These are phyloP conservation scores for Hippoglossus hippoglossus DNA, from an alignment of 2,797 vertebrate genomes.

Conservation along the genomic window DNA sequence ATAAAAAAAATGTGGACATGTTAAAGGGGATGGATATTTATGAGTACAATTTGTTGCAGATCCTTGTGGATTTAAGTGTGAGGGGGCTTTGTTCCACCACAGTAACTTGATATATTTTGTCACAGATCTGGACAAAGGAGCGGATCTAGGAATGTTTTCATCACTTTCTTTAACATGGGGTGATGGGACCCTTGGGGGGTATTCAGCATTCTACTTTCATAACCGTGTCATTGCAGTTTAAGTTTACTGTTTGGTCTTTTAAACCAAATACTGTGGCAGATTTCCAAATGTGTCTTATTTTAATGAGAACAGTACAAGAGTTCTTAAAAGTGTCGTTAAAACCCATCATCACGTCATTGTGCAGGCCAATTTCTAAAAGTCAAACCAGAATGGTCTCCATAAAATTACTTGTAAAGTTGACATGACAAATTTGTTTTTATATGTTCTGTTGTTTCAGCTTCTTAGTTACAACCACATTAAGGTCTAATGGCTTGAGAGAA, in stretches of 20 bases:
- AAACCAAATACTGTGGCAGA: neutral
- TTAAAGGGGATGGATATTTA: no score
- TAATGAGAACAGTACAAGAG: neutral
- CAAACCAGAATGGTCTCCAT: neutral
- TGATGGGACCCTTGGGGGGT: no score
- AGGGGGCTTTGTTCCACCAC: no score
- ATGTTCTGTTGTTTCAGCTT: constrained; percentile 5
- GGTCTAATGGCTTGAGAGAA: constrained; percentile 7
- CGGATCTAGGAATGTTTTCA: no score
- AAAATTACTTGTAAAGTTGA: neutral
- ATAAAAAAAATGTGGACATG: no score
- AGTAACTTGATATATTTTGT: no score
- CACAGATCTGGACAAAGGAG: no score
- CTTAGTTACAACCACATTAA: constrained; percentile 25
- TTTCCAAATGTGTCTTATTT: neutral
- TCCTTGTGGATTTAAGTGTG: no score
- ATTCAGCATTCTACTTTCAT: no score
- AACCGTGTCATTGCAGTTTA: no score
- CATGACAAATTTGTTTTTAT: neutral
- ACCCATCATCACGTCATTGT: neutral
- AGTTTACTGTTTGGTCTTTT: neutral
- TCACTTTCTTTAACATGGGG: no score
- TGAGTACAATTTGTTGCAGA: no score
- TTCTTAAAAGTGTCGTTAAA: neutral
- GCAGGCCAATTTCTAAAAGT: neutral